Percentiles rank a stretch among this genome's conserved stretches.
These are phyloP conservation scores for Hexactinellida sp. DNA, from an alignment of 37 sponge, comb jelly and placozoan species.

Conservation along the genomic window DNA sequence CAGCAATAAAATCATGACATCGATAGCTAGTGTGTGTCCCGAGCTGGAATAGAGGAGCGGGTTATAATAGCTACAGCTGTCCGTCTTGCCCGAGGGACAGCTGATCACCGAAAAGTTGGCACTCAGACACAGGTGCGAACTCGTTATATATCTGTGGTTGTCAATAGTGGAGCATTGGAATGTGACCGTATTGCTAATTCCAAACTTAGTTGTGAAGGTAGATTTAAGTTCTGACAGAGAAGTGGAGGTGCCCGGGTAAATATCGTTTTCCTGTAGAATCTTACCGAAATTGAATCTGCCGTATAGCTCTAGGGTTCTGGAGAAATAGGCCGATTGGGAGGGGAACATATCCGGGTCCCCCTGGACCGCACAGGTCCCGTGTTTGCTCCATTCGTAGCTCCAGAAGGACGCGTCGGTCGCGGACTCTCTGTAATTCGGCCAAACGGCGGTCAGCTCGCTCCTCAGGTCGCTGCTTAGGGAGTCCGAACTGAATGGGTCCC, in stretches of 20 bases:
- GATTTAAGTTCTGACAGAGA: not conserved
- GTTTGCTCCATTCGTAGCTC: constrained; percentile 6
- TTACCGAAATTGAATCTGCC: not conserved
- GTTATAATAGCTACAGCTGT: not conserved
- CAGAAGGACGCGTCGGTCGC: not conserved
- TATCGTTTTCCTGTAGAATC: not conserved
- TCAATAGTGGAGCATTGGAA: not conserved
- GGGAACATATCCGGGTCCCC: not conserved
- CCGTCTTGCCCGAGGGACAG: not conserved
- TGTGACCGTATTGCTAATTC: not conserved
- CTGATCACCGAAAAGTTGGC: not conserved
- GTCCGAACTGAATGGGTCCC: not conserved
- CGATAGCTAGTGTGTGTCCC: not conserved
- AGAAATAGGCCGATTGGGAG: not conserved
- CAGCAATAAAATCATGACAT: too few relatives aligned
- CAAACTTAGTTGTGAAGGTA: not conserved
- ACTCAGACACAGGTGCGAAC: not conserved
- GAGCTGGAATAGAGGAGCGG: not conserved
- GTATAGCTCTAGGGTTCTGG: not conserved
- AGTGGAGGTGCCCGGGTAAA: not conserved
- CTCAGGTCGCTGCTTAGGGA: not conserved
- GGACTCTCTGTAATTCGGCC: not conserved
- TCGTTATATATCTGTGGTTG: not conserved
- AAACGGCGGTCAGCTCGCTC: not conserved
- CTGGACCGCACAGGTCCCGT: not conserved